Percentiles rank a stretch among this genome's conserved stretches.
Evolutionary conservation across 2,888 invertebrate species (phyloP).

Genomic region (Clepsis dumicolana): DNA sequence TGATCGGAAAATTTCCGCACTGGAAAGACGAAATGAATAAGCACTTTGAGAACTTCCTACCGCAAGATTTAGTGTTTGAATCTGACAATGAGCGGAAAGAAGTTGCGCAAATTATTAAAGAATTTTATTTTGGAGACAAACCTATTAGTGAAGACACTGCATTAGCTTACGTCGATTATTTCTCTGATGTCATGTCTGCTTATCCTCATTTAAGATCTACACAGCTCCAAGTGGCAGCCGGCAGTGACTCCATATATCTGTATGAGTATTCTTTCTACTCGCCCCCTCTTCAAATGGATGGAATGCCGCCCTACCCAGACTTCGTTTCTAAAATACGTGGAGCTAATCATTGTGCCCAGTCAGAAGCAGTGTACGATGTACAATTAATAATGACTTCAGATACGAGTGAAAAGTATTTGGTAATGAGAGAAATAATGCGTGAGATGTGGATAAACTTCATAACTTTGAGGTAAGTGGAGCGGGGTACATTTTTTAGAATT

Average conservation of each 20-base stretch:
- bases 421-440: not conserved
- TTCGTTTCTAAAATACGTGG: conserved; percentile 55
- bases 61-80: conserved; percentile 61
- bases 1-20: conserved; percentile 49
- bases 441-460: conserved; percentile 11
- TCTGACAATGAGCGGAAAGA: conserved; percentile 53
- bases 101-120: conserved; percentile 54
- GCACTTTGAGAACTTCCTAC: conserved; percentile 65
- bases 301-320: conserved; percentile 31
- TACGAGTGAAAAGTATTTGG: not conserved
- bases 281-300: conserved; percentile 46
- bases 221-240: conserved; percentile 53
- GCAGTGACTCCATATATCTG: conserved; percentile 58
- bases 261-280: conserved; percentile 59
- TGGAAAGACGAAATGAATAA: conserved; percentile 62
- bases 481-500: not conserved
- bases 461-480: not conserved
- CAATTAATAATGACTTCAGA: not conserved
- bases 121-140: conserved; percentile 63
- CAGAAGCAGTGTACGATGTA: conserved; percentile 40
- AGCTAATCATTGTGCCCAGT: conserved; percentile 58
- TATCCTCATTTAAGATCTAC: conserved; percentile 56
- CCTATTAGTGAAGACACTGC: conserved; percentile 51
- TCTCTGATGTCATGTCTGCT: conserved; percentile 64
- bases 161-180: conserved; percentile 57